phyloP scores from a whole-genome alignment of 2,113 vertebrate genomes.

The Carassius gibelio region DNA sequence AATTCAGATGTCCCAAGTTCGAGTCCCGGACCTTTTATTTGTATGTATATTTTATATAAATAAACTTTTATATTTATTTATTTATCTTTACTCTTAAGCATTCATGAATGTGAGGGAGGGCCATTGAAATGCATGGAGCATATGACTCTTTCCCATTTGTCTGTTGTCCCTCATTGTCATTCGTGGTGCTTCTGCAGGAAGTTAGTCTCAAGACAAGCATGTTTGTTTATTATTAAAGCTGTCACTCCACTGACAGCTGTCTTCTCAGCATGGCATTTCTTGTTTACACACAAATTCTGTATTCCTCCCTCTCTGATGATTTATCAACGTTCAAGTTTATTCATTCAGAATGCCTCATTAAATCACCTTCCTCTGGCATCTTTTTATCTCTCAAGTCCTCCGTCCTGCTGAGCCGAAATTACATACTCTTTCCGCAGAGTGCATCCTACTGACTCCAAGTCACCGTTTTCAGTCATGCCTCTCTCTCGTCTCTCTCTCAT shows the following conservation, averaged over 20 bases:
- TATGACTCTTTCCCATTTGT: neutral
- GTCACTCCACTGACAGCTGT: slow-evolving; percentile 52
- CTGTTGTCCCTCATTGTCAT: slow-evolving; percentile 11
- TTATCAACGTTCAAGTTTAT: slow-evolving; percentile 44
- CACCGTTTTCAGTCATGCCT: neutral
- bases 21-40: too few species aligned
- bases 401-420: neutral
- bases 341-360: slow-evolving; percentile 40
- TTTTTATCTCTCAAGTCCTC: neutral
- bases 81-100: neutral
- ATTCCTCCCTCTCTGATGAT: slow-evolving; percentile 27
- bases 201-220: slow-evolving; percentile 12
- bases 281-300: slow-evolving; percentile 26
- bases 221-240: slow-evolving; percentile 50
- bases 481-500: neutral
- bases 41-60: too few species aligned
- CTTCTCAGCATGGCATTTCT: slow-evolving; percentile 45
- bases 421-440: slow-evolving; percentile 19
- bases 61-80: too few species aligned
- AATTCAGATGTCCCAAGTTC: too few species aligned
- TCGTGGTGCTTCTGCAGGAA: slow-evolving; percentile 6
- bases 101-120: neutral
- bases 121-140: neutral
- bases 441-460: neutral
- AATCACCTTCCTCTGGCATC: slow-evolving; percentile 41